A percentile compares a stretch with the other conserved stretches of the same genome.
phyloP scores from a whole-genome alignment of 2,113 vertebrate genomes.

The Hipposideros armiger region DNA sequence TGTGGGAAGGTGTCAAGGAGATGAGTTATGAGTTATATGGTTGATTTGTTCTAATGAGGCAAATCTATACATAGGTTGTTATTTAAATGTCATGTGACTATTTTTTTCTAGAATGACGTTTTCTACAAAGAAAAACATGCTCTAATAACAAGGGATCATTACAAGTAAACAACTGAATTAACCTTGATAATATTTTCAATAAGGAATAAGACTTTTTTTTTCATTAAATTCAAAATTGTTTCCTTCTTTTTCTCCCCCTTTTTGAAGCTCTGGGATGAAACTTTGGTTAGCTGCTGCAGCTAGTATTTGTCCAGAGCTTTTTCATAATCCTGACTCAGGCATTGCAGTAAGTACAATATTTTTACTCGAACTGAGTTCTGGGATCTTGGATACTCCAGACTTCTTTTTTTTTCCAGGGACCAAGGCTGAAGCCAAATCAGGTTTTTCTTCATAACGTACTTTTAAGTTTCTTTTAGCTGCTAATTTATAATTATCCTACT shows the following conservation, averaged over 20 bases:
- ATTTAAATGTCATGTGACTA: background rate
- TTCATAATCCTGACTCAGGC: background rate
- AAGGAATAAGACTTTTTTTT: slow-evolving; percentile 32
- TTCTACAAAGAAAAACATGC: background rate
- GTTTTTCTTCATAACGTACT: slow-evolving; percentile 38
- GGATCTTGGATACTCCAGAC: background rate
- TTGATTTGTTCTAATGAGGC: background rate
- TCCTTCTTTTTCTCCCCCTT: background rate
- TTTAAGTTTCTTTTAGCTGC: slow-evolving; percentile 17
- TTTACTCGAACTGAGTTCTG: background rate
- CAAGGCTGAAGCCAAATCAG: slow-evolving; percentile 16
- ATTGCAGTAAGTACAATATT: background rate
- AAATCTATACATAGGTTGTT: slow-evolving; percentile 16
- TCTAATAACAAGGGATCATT: background rate
- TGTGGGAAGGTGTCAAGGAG: background rate
- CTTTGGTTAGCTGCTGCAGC: background rate
- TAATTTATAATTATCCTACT: slow-evolving; percentile 42
- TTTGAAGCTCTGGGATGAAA: background rate
- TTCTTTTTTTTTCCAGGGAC: background rate
- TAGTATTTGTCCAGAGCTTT: background rate
- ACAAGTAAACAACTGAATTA: slow-evolving; percentile 9
- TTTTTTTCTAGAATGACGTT: slow-evolving; percentile 28
- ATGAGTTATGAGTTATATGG: background rate
- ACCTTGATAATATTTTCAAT: slow-evolving; percentile 21
- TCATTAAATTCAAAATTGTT: slow-evolving; percentile 18